Conservation (phyloP, 2,797 vertebrate genomes). For the Hemibagrus guttatus region DNA sequence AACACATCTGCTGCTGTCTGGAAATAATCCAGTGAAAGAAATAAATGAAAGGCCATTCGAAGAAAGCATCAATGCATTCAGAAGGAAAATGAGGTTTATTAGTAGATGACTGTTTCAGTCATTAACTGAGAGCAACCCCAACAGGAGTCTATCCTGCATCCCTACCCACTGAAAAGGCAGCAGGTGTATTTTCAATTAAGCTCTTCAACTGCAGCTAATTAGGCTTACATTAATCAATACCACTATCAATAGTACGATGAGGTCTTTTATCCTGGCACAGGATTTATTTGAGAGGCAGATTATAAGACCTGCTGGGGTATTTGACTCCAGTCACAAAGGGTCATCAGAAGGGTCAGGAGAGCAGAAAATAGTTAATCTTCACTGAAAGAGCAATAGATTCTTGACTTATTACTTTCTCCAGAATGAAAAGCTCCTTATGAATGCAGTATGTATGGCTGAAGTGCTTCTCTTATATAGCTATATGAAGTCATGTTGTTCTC, state of each 20-base stretch:
- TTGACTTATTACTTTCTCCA: conserved; percentile 31
- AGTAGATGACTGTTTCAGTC: conserved; percentile 50
- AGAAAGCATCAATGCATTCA: conserved; percentile 42
- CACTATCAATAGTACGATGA: conserved; percentile 73
- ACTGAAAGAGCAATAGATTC: conserved; percentile 60
- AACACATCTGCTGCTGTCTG: conserved; percentile 9
- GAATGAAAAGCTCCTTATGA: conserved; percentile 23
- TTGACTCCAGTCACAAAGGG: conserved; percentile 77
- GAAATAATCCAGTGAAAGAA: conserved; percentile 14
- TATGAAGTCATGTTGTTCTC: neutral
- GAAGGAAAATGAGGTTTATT: conserved; percentile 57
- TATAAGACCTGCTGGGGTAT: conserved; percentile 79
- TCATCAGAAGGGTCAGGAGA: conserved; percentile 77
- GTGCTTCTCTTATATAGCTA: neutral
- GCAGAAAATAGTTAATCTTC: conserved; percentile 71
- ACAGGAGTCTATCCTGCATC: conserved; percentile 47
- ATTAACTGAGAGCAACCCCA: conserved; percentile 47
- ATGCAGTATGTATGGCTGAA: neutral
- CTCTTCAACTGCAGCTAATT: conserved; percentile 76
- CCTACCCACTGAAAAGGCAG: conserved; percentile 34
- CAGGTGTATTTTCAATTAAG: conserved; percentile 75
- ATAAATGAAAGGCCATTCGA: conserved; percentile 59
- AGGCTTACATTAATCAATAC: conserved; percentile 82
- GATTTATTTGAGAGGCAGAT: conserved; percentile 77
- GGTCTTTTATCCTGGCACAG: conserved; percentile 64